Evolutionary conservation across 2,888 invertebrate genomes (phyloP), one percentile per base, ranked within the genome.

Genomic region (Watsonalla cultraria): DNA sequence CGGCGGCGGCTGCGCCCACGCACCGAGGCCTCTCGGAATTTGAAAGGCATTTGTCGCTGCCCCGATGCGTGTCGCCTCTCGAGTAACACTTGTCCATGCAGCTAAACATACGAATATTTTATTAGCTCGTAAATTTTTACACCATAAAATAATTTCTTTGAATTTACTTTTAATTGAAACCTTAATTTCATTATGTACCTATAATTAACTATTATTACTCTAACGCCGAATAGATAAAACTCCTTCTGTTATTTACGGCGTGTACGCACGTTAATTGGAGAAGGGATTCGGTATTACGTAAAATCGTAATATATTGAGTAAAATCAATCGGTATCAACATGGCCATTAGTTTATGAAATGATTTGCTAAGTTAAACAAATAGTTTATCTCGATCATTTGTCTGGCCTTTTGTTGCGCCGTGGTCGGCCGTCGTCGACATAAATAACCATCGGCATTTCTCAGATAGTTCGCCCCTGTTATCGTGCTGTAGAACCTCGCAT

Each of bases 311-410:
- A 11, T 8, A 42, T 5, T 11, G 42, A 11, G 11, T 11, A 42
- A 37, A 5, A 42, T 11, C 8, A 42, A 42, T 11, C 48, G 48
- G 6, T 15, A n/a, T 35, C 46, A n/a, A 6, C 7, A n/a, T 46
- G n/a, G 46, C 33, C 53, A 51, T 67, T 59, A 62, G 62, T 67
- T 68, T 59, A 60, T 62, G 60, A 62, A 65, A 68, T 66, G 68
- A 72, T 72, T 74, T 69, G 62, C 48, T 54, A 51, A 57, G 61
- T 65, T 69, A 75, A 74, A 81, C 76, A 76, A 64, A 65, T 60
- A 76, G 80, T 83, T 88, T 86, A 88, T 86, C 87, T 80, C 66
- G 73, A 74, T 80, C 84, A 88, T 90, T 90, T 89, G 87, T 90
- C 85, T 81, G 76, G 73, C 76, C 82, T 83, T 89, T 89, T 87